Evolutionary conservation across 2,888 invertebrate genomes (phyloP).

Genomic region (Prenolepis imparis): DNA sequence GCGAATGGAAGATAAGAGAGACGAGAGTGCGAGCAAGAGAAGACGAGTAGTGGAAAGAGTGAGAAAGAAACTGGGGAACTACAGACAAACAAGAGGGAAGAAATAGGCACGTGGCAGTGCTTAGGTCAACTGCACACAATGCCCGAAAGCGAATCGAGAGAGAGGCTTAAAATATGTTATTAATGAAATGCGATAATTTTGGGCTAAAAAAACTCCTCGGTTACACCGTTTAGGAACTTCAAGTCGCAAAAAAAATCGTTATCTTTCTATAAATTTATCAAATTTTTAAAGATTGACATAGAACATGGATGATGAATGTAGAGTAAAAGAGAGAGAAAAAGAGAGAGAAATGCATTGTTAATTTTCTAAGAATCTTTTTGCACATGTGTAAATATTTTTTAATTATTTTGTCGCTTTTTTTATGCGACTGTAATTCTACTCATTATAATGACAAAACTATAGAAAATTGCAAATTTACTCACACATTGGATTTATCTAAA

Average conservation of each 20-base stretch:
- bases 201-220: conserved; percentile 22
- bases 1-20: conserved; percentile 77
- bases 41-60: conserved; percentile 46
- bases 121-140: conserved; percentile 77
- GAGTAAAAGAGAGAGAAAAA: neutral
- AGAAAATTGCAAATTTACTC: neutral
- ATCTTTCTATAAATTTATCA: neutral
- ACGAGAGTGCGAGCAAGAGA: conserved; percentile 63
- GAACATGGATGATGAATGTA: neutral
- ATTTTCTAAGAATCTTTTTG: neutral
- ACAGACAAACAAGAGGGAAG: conserved; percentile 46
- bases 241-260: too few relatives aligned
- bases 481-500: too few relatives aligned
- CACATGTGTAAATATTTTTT: neutral
- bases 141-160: conserved; percentile 64
- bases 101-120: conserved; percentile 78
- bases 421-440: neutral
- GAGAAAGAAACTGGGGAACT: conserved; percentile 28
- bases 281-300: neutral
- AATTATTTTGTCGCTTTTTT: neutral
- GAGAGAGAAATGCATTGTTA: neutral
- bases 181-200: conserved; percentile 78
- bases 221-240: conserved; percentile 2
- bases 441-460: neutral
- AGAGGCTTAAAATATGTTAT: conserved; percentile 32